Evolutionary conservation across 2,888 invertebrate genomes (phyloP).

Genomic region (Noctua janthe): DNA sequence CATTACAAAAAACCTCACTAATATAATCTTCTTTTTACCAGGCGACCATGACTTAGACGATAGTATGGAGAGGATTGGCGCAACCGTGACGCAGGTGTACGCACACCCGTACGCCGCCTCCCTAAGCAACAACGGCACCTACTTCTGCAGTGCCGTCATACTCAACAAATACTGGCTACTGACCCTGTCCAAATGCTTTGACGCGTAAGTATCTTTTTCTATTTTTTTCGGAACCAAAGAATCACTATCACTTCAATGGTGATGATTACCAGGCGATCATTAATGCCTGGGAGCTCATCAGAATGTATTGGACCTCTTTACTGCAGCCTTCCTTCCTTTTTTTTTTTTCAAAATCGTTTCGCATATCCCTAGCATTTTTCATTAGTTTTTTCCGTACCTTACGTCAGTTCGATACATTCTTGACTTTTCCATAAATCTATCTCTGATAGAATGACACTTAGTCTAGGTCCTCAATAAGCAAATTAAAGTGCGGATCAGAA

Average conservation of each 20-base stretch:
- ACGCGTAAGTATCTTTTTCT: constrained; percentile 77
- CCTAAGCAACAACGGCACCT: constrained; percentile 74
- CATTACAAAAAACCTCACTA: background rate
- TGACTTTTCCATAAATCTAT: background rate
- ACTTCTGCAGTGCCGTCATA: constrained; percentile 83
- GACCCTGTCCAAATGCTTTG: constrained; percentile 85
- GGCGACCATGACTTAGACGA: constrained; percentile 74
- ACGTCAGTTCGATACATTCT: background rate
- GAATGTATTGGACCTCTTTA: background rate
- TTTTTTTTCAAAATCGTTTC: background rate
- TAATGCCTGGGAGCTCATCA: background rate
- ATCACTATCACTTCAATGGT: background rate
- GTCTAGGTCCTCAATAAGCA: background rate
- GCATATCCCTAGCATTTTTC: background rate
- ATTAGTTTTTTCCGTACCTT: background rate
- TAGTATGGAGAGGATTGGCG: constrained; percentile 81
- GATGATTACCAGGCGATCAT: background rate
- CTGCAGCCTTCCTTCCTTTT: background rate
- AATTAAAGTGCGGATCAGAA: background rate
- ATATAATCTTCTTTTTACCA: constrained; percentile 46
- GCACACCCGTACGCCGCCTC: constrained; percentile 82
- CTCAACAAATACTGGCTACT: constrained; percentile 84
- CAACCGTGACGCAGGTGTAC: constrained; percentile 79
- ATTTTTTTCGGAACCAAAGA: background rate
- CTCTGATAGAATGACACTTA: background rate